These are phyloP conservation scores for Papilio gigon DNA, from an alignment of 2,888 invertebrate genomes.

Conservation along the genomic window DNA sequence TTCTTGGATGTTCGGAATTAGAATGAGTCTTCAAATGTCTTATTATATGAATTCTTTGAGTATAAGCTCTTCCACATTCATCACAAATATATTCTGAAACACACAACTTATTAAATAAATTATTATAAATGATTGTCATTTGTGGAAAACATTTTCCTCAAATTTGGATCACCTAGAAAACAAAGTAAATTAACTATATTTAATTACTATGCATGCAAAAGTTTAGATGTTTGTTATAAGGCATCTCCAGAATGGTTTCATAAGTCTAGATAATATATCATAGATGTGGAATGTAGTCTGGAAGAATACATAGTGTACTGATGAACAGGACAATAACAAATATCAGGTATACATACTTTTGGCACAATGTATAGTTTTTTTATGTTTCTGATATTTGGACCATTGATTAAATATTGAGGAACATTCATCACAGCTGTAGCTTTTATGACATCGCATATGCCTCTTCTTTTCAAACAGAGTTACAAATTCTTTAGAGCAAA, in stretches of 20 bases:
- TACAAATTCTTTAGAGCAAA: slow-evolving; percentile 78
- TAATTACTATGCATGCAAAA: no score
- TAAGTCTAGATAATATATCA: no score
- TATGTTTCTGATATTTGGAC: slow-evolving; percentile 75
- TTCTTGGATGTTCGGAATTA: slow-evolving; percentile 46
- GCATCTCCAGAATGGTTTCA: no score
- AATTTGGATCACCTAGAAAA: no score
- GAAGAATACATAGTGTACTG: no score
- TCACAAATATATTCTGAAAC: slow-evolving; percentile 71
- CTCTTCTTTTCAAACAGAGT: slow-evolving; percentile 72
- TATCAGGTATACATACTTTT: slow-evolving; percentile 60
- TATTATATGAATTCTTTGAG: slow-evolving; percentile 64
- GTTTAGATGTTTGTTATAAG: no score
- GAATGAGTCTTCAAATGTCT: slow-evolving; percentile 66
- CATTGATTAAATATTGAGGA: slow-evolving; percentile 73
- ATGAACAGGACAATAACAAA: no score
- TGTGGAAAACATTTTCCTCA: no score
- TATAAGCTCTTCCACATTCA: slow-evolving; percentile 69
- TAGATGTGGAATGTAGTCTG: no score
- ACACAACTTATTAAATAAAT: slow-evolving; percentile 26
- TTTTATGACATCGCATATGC: slow-evolving; percentile 76
- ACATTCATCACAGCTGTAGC: slow-evolving; percentile 78
- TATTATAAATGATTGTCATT: no score
- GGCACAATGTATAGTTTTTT: slow-evolving; percentile 61
- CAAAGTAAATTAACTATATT: no score